These are phyloP conservation scores for Microplitis manilae DNA, from an alignment of 2,888 invertebrate species.

Conservation along the genomic window DNA sequence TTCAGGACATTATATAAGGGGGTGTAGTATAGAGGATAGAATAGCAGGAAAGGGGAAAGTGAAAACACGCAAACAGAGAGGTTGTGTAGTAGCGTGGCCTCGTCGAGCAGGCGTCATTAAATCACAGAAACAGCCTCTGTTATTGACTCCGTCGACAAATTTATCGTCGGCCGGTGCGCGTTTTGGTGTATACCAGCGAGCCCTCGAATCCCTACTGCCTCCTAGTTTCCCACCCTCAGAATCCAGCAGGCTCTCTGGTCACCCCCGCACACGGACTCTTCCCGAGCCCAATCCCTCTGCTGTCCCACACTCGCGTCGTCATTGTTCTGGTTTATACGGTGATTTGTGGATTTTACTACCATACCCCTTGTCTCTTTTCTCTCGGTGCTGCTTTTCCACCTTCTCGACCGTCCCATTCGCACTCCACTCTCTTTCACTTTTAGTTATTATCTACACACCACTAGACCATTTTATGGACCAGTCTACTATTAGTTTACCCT, in stretches of 20 bases:
- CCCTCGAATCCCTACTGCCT: conserved; percentile 47
- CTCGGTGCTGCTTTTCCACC: conserved; percentile 29
- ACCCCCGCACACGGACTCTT: conserved; percentile 40
- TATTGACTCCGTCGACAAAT: conserved; percentile 71
- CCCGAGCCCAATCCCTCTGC: conserved; percentile 41
- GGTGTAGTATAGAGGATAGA: not conserved
- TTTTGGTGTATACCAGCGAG: conserved; percentile 59
- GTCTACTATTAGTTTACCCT: conserved; percentile 18
- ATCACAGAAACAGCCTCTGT: conserved; percentile 71
- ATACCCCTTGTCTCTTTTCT: conserved; percentile 46
- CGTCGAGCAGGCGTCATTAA: conserved; percentile 66
- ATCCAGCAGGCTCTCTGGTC: conserved; percentile 36
- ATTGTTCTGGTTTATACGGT: conserved; percentile 71
- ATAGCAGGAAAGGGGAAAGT: conserved; percentile 32
- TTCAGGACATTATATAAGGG: conserved; percentile 7
- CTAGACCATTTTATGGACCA: conserved; percentile 35
- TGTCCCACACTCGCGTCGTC: conserved; percentile 58
- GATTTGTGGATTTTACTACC: conserved; percentile 70
- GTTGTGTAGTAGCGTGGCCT: conserved; percentile 37
- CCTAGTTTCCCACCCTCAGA: conserved; percentile 48
- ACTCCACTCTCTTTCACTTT: conserved; percentile 20
- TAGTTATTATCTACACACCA: not conserved
- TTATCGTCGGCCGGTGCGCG: conserved; percentile 67
- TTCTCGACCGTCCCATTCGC: conserved; percentile 43
- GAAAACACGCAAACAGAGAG: conserved; percentile 36